Evolutionary conservation across 2,797 vertebrate species (phyloP), one percentile per base, ranked within the genome.

Genomic region (Anisognathus igniventris): DNA sequence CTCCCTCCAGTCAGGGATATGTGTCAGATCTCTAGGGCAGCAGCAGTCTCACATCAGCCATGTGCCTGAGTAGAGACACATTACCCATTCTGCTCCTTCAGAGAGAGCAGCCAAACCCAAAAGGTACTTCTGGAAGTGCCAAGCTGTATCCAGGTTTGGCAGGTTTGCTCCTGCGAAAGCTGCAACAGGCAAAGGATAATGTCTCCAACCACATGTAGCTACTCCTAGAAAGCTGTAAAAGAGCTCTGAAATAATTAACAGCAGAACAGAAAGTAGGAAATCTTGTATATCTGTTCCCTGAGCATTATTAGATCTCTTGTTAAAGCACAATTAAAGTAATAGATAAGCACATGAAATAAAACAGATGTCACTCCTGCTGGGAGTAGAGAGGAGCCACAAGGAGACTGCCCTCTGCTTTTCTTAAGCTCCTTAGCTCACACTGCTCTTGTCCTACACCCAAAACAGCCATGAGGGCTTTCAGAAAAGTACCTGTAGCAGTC

Each of bases 301-400:
- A 28, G 66, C 79, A 47, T 92, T 86, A 84, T 74, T 86, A 92
- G 50, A 78, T 67, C 57, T 77, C 82, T 80, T 93, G 45, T 88
- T 92, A 90, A 90, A 72, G 50, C 2, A 27, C 66, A 95, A 75
- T 94, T 93, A 75, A 93, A 92, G 60, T 40, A 77, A 81, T 16
- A 78, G 88, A 91, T 93, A 95, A 79, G 51, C 23, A 51, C 14
- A 22, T 58, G 39, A 79, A 93, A 57, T 5, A 8, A 76, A 95
- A 61, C 37, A 87, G 40, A 68, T 70, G 57, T 92, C 44, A 42
- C 9, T 87, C n/a, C 57, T 83, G 7, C 66, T 71, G 54, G 64
- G 45, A 72, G 56, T 57, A 33, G 62, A 56, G 75, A 78, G 68
- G 84, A 88, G 40, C 45, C 77, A n/a, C 51, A 42, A 39, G 42